Evolutionary conservation across 2,113 vertebrate genomes (phyloP).

Genomic region (Cephalopholis sonnerati): DNA sequence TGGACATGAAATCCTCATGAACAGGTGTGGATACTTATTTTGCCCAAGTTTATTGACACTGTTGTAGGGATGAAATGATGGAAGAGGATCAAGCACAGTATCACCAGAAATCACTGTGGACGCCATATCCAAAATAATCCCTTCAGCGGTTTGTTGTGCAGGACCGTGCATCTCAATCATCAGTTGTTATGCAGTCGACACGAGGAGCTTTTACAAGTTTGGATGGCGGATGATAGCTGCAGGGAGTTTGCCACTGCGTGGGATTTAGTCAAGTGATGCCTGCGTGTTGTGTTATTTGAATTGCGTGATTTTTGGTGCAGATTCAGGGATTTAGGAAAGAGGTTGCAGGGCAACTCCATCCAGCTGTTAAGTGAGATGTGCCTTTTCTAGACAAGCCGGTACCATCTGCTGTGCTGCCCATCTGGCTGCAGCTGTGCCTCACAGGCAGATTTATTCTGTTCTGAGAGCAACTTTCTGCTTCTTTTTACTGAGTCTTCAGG

Average conservation of each 20-base stretch:
- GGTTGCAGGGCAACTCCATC: slow-evolving; percentile 25
- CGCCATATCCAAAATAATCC: slow-evolving; percentile 17
- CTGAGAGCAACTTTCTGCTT: slow-evolving; percentile 1
- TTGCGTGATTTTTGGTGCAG: slow-evolving; percentile 14
- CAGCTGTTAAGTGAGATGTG: slow-evolving; percentile 48
- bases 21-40: not conserved
- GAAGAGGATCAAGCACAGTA: not conserved
- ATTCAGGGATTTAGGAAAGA: slow-evolving; percentile 4
- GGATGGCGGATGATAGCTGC: not conserved
- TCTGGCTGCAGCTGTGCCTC: slow-evolving; percentile 42
- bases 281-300: not conserved
- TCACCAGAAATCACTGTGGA: not conserved
- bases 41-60: not conserved
- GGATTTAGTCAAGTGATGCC: not conserved
- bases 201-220: slow-evolving; percentile 14
- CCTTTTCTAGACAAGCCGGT: slow-evolving; percentile 22
- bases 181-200: not conserved
- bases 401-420: slow-evolving; percentile 45
- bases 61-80: slow-evolving; percentile 7
- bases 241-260: not conserved
- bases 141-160: not conserved
- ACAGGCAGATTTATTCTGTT: not conserved
- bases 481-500: not conserved
- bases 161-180: not conserved
- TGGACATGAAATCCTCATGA: not conserved